Percentiles rank a stretch among this genome's conserved stretches.
These are phyloP conservation scores for Bolborhynchus lineola DNA, from an alignment of 2,113 vertebrate species.

Conservation along the genomic window DNA sequence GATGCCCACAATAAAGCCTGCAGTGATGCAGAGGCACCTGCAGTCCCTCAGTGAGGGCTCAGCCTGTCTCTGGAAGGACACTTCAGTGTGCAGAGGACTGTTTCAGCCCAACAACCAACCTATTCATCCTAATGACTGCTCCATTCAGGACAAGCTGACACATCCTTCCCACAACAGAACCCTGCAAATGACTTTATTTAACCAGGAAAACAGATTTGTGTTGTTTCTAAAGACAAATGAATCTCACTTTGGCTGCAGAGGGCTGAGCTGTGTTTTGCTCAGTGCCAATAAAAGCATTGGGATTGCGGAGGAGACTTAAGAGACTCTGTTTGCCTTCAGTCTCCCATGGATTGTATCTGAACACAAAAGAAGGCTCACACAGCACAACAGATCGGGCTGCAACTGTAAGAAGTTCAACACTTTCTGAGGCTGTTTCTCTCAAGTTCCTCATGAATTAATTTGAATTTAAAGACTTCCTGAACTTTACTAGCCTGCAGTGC, in stretches of 20 bases:
- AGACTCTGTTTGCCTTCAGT: constrained; percentile 15
- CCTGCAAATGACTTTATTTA: constrained; percentile 41
- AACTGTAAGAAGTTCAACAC: not conserved
- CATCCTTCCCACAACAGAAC: not conserved
- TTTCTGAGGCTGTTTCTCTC: not conserved
- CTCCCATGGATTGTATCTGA: not conserved
- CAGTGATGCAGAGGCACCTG: constrained; percentile 20
- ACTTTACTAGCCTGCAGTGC: not conserved
- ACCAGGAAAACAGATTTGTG: constrained; percentile 41
- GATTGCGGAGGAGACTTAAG: constrained; percentile 14
- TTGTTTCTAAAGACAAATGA: constrained; percentile 14
- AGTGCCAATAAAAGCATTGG: not conserved
- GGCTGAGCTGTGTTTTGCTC: not conserved
- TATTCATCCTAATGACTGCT: constrained; percentile 25
- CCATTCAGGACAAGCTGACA: not conserved
- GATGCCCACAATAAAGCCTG: not conserved
- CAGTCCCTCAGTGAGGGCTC: not conserved
- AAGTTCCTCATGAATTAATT: not conserved
- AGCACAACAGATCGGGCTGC: not conserved
- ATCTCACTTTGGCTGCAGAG: not conserved
- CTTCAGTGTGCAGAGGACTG: not conserved
- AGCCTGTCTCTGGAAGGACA: not conserved
- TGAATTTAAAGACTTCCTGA: not conserved
- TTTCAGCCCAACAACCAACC: not conserved
- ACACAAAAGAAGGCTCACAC: not conserved